These are phyloP conservation scores for Apocheima hispidaria DNA, from an alignment of 2,888 invertebrate genomes.

Conservation along the genomic window DNA sequence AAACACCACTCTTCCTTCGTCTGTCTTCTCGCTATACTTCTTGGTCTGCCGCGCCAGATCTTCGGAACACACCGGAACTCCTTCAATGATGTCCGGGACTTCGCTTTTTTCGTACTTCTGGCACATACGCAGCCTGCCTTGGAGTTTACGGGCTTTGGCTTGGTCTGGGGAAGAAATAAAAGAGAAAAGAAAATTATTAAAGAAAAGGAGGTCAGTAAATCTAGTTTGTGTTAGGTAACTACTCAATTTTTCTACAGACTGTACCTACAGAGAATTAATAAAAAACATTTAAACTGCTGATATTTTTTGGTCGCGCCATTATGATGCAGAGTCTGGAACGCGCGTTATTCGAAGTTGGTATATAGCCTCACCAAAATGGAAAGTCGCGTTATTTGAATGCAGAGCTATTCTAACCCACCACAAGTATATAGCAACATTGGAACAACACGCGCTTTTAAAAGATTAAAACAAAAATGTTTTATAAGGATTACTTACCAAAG, in stretches of 20 bases:
- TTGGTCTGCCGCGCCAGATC: slow-evolving; percentile 67
- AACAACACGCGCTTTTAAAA: too few relatives aligned
- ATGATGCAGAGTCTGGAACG: too few relatives aligned
- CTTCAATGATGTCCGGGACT: slow-evolving; percentile 83
- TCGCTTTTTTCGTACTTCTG: slow-evolving; percentile 80
- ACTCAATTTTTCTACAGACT: too few relatives aligned
- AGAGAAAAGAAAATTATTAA: not conserved
- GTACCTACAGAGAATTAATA: too few relatives aligned
- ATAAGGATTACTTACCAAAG: slow-evolving; percentile 65
- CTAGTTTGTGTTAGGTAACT: slow-evolving; percentile 27
- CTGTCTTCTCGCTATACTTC: slow-evolving; percentile 57
- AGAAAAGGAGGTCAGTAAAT: slow-evolving; percentile 18
- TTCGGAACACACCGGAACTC: slow-evolving; percentile 79
- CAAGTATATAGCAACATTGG: too few relatives aligned
- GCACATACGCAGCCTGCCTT: slow-evolving; percentile 72
- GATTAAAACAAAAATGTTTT: not conserved
- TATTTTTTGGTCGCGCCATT: too few relatives aligned
- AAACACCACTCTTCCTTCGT: slow-evolving; percentile 69
- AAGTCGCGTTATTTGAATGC: too few relatives aligned
- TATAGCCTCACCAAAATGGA: too few relatives aligned
- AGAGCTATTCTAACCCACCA: too few relatives aligned
- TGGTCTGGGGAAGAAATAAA: slow-evolving; percentile 65
- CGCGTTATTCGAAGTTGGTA: too few relatives aligned
- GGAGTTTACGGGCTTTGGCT: slow-evolving; percentile 67
- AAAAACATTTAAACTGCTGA: too few relatives aligned